Evolutionary conservation across 2,888 invertebrate genomes (phyloP).

Genomic region (Scrobipalpa atriplicella): DNA sequence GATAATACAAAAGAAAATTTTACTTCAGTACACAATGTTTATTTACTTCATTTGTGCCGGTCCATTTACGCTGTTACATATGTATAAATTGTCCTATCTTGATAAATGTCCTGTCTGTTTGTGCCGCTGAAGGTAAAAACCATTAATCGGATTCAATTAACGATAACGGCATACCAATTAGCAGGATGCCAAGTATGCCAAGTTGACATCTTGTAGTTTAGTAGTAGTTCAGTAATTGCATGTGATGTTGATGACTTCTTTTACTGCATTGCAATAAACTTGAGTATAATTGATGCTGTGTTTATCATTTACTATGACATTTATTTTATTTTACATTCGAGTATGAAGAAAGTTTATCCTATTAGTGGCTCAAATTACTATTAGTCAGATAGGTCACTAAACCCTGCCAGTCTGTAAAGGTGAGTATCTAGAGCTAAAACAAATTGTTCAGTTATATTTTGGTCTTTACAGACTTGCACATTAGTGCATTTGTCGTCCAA

Average conservation of each 20-base stretch:
- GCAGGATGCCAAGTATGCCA: constrained; percentile 6
- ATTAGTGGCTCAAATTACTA: no score
- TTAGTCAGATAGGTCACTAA: no score
- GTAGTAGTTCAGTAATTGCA: not conserved
- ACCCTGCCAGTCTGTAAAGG: no score
- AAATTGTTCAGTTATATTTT: no score
- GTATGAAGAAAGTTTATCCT: not conserved
- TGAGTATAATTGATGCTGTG: no score
- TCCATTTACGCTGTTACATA: not conserved
- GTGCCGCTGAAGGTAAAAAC: not conserved
- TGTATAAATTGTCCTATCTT: not conserved
- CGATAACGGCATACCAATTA: constrained; percentile 15
- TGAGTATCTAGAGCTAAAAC: no score
- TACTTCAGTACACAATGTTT: not conserved
- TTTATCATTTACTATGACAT: not conserved
- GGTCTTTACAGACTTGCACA: not conserved
- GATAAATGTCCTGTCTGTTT: constrained; percentile 4
- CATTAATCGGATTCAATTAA: constrained; percentile 21
- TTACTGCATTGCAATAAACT: not conserved
- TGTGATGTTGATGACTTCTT: not conserved
- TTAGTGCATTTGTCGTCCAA: constrained; percentile 9
- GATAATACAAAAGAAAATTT: no score
- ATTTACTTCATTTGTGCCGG: not conserved
- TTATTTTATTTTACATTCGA: not conserved
- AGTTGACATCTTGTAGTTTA: constrained; percentile 16